These are phyloP conservation scores for Cosmia trapezina DNA, from an alignment of 2,888 invertebrate species.

Conservation along the genomic window DNA sequence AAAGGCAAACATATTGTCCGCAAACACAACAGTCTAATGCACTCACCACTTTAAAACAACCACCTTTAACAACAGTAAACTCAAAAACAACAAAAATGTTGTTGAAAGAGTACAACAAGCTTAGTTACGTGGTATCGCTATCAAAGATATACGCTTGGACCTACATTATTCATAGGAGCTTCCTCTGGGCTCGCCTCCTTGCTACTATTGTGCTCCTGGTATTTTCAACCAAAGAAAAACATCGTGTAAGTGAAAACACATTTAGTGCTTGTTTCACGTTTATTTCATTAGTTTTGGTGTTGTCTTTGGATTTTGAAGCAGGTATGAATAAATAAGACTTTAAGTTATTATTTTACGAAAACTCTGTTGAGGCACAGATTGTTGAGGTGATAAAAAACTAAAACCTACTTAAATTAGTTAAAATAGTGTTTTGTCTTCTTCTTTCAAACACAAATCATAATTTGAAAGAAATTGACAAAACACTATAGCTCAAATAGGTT, in stretches of 20 bases:
- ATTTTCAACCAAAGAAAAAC: conserved; percentile 34
- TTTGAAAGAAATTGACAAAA: too few species aligned
- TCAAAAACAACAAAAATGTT: conserved; percentile 23
- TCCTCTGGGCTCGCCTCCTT: conserved; percentile 34
- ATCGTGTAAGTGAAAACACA: conserved; percentile 16
- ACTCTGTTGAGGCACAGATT: too few species aligned
- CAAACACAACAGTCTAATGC: conserved; percentile 6
- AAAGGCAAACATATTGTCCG: neutral
- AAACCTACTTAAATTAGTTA: too few species aligned
- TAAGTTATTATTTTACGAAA: too few species aligned
- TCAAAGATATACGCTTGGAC: conserved; percentile 53
- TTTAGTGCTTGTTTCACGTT: conserved; percentile 21
- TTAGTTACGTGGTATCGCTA: conserved; percentile 46
- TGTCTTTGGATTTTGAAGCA: neutral
- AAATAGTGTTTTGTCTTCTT: too few species aligned
- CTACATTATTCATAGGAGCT: conserved; percentile 59
- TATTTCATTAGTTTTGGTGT: conserved; percentile 7
- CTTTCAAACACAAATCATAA: too few species aligned
- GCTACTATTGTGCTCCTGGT: conserved; percentile 32
- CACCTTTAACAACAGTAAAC: neutral
- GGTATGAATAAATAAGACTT: neutral
- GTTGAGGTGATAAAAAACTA: too few species aligned
- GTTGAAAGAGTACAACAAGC: conserved; percentile 30
- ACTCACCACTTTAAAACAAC: conserved; percentile 26
- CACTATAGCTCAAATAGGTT: too few species aligned